Conservation (phyloP, 2,113 vertebrate species). For the Rhea pennata region DNA sequence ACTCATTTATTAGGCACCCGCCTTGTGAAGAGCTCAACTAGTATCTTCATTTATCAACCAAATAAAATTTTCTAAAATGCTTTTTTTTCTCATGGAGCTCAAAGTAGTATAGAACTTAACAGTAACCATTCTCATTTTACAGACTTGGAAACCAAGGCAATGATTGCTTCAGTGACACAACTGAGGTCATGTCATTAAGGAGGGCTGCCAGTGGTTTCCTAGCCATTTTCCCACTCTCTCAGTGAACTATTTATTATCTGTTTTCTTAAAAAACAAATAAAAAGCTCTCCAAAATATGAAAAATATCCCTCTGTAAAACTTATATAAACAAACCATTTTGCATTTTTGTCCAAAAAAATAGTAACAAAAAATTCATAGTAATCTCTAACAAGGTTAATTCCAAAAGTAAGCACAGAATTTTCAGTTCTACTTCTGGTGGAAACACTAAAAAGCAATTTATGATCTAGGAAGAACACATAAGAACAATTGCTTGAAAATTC, state of each 20-base stretch:
- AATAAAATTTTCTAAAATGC: background rate
- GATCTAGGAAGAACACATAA: background rate
- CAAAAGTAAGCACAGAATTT: background rate
- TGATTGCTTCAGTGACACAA: background rate
- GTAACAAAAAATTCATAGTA: background rate
- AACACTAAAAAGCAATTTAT: slow-evolving; percentile 6
- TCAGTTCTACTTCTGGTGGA: background rate
- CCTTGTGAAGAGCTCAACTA: background rate
- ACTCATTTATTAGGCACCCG: background rate
- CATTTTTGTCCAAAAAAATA: background rate
- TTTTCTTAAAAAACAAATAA: background rate
- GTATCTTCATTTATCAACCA: background rate
- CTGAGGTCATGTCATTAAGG: background rate
- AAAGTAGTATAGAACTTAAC: background rate
- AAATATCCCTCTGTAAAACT: background rate
- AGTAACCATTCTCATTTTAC: background rate
- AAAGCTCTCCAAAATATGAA: background rate
- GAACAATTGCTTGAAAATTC: background rate
- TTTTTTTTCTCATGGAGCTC: background rate
- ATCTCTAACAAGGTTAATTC: background rate
- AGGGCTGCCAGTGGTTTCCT: background rate
- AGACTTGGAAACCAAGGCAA: background rate
- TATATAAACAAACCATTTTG: background rate
- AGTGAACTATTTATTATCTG: background rate
- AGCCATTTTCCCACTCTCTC: background rate